Conservation (phyloP, 2,797 vertebrate species). For the Vultur gryphus region DNA sequence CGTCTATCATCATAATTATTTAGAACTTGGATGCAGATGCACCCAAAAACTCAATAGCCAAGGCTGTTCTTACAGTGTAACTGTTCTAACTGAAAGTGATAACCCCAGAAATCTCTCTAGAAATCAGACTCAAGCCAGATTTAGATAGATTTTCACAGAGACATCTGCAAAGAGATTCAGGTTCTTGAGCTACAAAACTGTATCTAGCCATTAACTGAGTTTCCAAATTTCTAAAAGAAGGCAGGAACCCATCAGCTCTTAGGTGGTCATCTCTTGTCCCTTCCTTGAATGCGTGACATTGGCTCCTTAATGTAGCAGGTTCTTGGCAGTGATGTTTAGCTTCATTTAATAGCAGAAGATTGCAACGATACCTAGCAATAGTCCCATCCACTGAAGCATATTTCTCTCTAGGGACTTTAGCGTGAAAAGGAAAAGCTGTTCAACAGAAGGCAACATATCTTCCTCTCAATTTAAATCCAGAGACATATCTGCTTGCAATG, state of each 20-base stretch:
- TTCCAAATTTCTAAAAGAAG: not conserved
- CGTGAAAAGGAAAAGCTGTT: not conserved
- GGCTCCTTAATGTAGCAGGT: not conserved
- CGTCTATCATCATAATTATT: not conserved
- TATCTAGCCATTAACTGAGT: not conserved
- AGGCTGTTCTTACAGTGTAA: not conserved
- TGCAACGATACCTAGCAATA: not conserved
- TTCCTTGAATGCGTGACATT: not conserved
- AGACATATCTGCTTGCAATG: not conserved
- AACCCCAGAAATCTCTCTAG: not conserved
- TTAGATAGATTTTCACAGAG: not conserved
- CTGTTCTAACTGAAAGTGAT: not conserved
- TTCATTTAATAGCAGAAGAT: not conserved
- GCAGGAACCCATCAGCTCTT: not conserved
- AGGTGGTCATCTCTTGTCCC: not conserved
- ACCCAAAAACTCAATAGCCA: not conserved
- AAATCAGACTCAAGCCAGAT: not conserved
- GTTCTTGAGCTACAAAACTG: not conserved
- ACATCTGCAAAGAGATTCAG: not conserved
- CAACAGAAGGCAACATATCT: constrained; percentile 21
- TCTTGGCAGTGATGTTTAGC: not conserved
- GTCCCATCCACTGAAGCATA: not conserved
- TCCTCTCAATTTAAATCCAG: not conserved
- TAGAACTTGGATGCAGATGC: not conserved
- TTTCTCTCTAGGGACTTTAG: not conserved